Percentiles rank a stretch among this genome's conserved stretches.
These are phyloP conservation scores for Terebella lapidaria DNA, from an alignment of 2,888 invertebrate species.

Conservation along the genomic window DNA sequence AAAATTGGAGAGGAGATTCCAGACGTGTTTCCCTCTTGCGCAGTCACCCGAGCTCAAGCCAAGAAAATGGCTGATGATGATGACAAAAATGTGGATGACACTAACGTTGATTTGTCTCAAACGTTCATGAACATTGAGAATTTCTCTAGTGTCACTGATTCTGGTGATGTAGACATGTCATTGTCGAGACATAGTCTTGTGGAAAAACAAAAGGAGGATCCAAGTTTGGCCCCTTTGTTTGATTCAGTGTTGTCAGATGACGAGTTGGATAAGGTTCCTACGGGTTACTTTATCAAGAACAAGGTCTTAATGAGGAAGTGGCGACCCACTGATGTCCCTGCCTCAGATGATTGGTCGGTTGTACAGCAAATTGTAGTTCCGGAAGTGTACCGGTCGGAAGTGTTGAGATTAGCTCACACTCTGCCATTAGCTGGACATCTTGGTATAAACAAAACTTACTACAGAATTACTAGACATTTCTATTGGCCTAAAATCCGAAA, in stretches of 20 bases:
- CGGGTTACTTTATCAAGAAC: slow-evolving; percentile 6
- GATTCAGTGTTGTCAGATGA: background rate
- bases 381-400: background rate
- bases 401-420: slow-evolving; percentile 4
- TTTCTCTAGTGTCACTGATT: too few relatives aligned
- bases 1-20: background rate
- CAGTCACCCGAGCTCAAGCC: background rate
- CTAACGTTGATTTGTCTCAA: too few relatives aligned
- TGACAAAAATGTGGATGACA: too few relatives aligned
- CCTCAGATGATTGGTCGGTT: slow-evolving; percentile 1
- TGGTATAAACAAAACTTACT: background rate
- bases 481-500: background rate
- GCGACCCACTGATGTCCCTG: slow-evolving; percentile 7
- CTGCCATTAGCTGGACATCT: slow-evolving; percentile 3
- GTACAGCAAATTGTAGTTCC: slow-evolving; percentile 9
- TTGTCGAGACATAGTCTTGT: background rate
- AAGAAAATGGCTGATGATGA: background rate
- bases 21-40: background rate
- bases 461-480: background rate
- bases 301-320: slow-evolving; percentile 8
- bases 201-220: background rate
- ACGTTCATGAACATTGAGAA: background rate
- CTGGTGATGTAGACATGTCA: background rate
- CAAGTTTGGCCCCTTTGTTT: background rate
- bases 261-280: background rate